phyloP scores from a whole-genome alignment of 2,888 invertebrate species.

The Phyllotreta cruciferae region DNA sequence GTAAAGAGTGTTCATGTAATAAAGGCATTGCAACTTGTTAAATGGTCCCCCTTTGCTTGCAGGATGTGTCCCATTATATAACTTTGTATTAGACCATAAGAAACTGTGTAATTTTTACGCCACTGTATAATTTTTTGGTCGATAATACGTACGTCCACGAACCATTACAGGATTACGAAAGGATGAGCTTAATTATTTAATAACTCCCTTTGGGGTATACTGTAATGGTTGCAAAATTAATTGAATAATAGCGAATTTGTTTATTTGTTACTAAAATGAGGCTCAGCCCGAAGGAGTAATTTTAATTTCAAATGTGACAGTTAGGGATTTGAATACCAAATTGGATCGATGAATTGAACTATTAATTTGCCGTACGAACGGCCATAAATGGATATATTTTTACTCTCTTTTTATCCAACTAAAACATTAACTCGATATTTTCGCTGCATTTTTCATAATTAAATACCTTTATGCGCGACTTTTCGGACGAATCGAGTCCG shows the following conservation, averaged over 20 bases:
- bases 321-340: conserved; percentile 17
- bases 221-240: conserved; percentile 13
- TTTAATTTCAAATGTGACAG: conserved; percentile 24
- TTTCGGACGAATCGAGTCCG: conserved; percentile 7
- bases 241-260: conserved; percentile 9
- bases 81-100: background rate
- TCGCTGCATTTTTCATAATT: no score
- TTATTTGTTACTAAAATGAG: conserved; percentile 12
- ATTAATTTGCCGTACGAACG: background rate
- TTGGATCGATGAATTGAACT: conserved; percentile 5
- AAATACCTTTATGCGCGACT: background rate
- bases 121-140: conserved; percentile 5
- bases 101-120: conserved; percentile 9
- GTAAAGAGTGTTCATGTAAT: no score
- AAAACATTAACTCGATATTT: no score
- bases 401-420: no score
- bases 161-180: conserved; percentile 1
- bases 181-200: conserved; percentile 8
- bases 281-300: conserved; percentile 14
- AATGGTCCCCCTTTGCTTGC: no score
- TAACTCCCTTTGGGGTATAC: background rate
- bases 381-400: background rate
- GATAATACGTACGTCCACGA: background rate
- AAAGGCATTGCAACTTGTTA: no score
- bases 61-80: no score